These are phyloP conservation scores for Melanotaenia pygmaea DNA, from an alignment of 2,797 vertebrate species.

Conservation along the genomic window DNA sequence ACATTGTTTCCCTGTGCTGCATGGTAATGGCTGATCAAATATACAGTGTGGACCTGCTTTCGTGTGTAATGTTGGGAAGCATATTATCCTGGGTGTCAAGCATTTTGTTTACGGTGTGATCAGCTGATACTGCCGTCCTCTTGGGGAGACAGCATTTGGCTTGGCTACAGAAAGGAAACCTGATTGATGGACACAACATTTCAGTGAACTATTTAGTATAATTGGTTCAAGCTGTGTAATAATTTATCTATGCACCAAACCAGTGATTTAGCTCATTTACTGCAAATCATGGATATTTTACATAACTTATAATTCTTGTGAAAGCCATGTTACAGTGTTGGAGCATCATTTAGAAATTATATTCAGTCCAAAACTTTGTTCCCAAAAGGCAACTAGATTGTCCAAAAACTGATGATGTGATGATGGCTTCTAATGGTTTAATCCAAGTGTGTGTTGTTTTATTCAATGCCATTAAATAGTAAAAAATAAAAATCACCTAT, in stretches of 20 bases:
- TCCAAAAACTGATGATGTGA: not conserved
- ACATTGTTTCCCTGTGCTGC: constrained; percentile 71
- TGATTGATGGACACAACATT: constrained; percentile 35
- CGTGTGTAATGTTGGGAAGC: constrained; percentile 71
- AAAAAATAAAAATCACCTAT: not conserved
- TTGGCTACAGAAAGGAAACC: constrained; percentile 36
- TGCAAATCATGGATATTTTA: constrained; percentile 21
- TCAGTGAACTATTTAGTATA: constrained; percentile 28
- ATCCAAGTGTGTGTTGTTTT: not conserved
- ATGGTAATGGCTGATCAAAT: constrained; percentile 70
- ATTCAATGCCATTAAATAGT: not conserved
- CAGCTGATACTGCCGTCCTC: constrained; percentile 81
- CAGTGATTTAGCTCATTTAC: constrained; percentile 30
- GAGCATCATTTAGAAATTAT: not conserved
- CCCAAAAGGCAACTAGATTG: not conserved
- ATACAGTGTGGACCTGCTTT: constrained; percentile 69
- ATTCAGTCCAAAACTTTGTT: not conserved
- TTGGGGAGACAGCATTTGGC: constrained; percentile 81
- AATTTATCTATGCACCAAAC: constrained; percentile 27
- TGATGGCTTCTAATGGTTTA: not conserved
- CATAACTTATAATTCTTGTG: not conserved
- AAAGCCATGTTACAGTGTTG: constrained; percentile 8
- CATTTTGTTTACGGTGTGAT: constrained; percentile 67
- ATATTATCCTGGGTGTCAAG: constrained; percentile 62
- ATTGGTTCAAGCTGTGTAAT: constrained; percentile 34